Base-by-base conservation (phyloP, 2,797 vertebrate species). In the Lutjanus campechanus region DNA sequence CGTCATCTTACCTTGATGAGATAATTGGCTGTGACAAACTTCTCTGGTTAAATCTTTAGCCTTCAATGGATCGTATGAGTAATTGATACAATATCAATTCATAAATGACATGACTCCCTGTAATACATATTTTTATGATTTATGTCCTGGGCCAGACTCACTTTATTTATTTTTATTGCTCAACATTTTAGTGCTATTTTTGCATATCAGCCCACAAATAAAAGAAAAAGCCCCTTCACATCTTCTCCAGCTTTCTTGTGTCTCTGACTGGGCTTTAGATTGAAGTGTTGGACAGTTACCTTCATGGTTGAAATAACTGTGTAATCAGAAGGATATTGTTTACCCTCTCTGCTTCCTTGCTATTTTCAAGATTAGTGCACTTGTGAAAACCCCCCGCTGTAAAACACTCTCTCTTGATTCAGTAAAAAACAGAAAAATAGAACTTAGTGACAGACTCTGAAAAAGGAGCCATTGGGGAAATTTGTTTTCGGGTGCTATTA, bases 241-340 rank as follows among this genome's bases (percentile, higher is more conserved):
- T 63, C 43, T 20, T 56, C 64, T 43, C 20, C 41, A 58, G 59
- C 29, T 9, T 40, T 64, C 59, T 25, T 75, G 22, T 46, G 20
- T 53, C 56, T 67, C 49, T 74, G 20, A 44, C 44, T 6, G 15
- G 58, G 29, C 62, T 71, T 46, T 7, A 56, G 43, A 68, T 55
- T 55, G 62, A 77, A 58, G 83, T 69, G 72, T 61, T 55, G 61
- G 61, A 50, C 49, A 20, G 66, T 29, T 69, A 29, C 73, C 63
- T 79, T 74, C 76, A 76, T 83, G 77, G 71, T 85, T 64, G 63
- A 50, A 79, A 61, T 64, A 50, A 64, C 71, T 67, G 59, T 85
- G 73, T 87, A 84, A 91, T 88, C 75, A 54, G 46, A 81, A 51
- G 69, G 58, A 66, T 86, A 79, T 83, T 77, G 58, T 85, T 82